phyloP scores from a whole-genome alignment of 2,113 vertebrate genomes.

The Ornithorhynchus anatinus region DNA sequence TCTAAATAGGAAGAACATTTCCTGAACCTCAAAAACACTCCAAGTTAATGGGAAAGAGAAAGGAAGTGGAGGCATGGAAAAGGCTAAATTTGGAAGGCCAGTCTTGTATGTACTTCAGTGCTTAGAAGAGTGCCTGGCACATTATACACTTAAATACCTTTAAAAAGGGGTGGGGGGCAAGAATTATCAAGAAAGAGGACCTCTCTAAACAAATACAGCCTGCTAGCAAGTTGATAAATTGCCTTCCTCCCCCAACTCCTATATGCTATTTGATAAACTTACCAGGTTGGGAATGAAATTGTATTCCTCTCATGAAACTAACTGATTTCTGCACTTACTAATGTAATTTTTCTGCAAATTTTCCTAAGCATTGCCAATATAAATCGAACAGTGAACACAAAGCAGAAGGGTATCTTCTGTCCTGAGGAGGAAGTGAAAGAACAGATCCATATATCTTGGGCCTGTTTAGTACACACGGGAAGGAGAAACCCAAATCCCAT shows the following conservation, averaged over 20 bases:
- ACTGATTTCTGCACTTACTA: background rate
- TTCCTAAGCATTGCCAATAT: background rate
- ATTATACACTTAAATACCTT: no score
- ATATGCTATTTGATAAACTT: background rate
- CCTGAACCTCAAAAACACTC: no score
- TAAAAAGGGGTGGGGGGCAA: no score
- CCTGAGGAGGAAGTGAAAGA: background rate
- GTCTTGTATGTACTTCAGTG: no score
- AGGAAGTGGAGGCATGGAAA: background rate
- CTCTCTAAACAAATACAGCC: no score
- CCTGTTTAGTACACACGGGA: no score
- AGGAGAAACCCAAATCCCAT: no score
- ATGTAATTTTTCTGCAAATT: background rate
- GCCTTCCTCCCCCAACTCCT: no score
- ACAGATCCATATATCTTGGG: no score
- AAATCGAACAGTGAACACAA: background rate
- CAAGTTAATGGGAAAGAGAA: background rate
- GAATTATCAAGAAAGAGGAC: no score
- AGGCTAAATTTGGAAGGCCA: background rate
- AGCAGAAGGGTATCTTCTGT: background rate
- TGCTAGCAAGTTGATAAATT: background rate
- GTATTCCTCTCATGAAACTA: background rate
- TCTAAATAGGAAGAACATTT: no score
- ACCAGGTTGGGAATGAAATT: background rate
- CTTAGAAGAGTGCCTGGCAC: no score